These are phyloP conservation scores for Lagenorhynchus albirostris DNA, from an alignment of 2,113 vertebrate genomes.

Conservation along the genomic window DNA sequence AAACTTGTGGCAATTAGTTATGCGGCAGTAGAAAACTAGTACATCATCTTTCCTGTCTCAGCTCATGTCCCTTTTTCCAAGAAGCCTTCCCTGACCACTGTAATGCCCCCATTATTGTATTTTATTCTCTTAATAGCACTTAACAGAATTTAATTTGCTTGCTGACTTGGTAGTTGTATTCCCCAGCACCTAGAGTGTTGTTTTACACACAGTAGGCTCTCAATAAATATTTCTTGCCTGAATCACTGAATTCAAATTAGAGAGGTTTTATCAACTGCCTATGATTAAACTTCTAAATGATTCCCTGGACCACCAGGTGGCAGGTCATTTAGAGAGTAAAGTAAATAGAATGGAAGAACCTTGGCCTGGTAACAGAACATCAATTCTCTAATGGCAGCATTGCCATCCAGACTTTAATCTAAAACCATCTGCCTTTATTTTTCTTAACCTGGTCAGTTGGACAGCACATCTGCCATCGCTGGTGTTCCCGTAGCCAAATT, in stretches of 20 bases:
- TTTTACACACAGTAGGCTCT: background rate
- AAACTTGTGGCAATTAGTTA: background rate
- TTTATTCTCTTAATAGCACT: background rate
- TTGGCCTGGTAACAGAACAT: conserved; percentile 49
- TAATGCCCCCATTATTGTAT: too few species aligned
- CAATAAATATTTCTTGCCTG: background rate
- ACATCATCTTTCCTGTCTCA: background rate
- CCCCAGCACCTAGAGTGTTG: background rate
- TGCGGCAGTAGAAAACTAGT: background rate
- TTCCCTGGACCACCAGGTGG: conserved; percentile 60
- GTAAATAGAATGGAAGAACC: conserved; percentile 39
- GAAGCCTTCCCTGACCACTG: background rate
- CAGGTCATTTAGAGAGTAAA: conserved; percentile 57
- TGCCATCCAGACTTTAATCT: conserved; percentile 62
- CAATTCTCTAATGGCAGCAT: conserved; percentile 51
- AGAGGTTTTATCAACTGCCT: background rate
- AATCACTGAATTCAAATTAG: conserved; percentile 14
- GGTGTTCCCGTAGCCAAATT: conserved; percentile 31
- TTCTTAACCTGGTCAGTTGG: conserved; percentile 74
- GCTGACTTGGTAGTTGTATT: background rate
- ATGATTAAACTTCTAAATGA: conserved; percentile 40
- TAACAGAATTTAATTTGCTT: background rate
- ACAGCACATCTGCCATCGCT: conserved; percentile 59
- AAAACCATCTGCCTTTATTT: conserved; percentile 75
- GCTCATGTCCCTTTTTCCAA: background rate